Evolutionary conservation across 2,113 vertebrate species (phyloP).

Genomic region (Scartelaos histophorus): DNA sequence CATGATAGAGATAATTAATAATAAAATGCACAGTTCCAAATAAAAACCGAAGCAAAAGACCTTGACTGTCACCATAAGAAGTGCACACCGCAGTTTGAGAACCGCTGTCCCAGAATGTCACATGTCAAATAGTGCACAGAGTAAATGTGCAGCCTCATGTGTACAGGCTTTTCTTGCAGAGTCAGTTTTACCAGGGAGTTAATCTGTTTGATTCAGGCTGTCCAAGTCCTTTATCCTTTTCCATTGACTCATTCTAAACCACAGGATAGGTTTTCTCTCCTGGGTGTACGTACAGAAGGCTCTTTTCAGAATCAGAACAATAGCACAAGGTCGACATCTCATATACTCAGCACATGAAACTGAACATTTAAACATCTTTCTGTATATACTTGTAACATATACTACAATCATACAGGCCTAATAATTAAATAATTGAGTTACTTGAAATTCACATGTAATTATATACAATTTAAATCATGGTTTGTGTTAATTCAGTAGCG

Average conservation of each 20-base stretch:
- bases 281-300: conserved; percentile 6
- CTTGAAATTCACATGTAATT: neutral
- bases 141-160: conserved; percentile 28
- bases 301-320: conserved; percentile 23
- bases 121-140: neutral
- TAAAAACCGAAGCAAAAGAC: neutral
- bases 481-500: no score
- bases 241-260: conserved; percentile 59
- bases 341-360: neutral
- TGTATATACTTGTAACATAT: no score
- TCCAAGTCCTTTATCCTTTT: conserved; percentile 52
- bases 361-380: neutral
- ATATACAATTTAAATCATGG: neutral
- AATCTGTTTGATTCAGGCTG: conserved; percentile 55
- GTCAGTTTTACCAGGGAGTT: conserved; percentile 51
- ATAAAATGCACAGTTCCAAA: no score
- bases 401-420: no score
- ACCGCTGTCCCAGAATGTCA: neutral
- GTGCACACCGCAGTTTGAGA: neutral
- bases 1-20: no score
- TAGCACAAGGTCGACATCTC: conserved; percentile 11
- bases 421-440: neutral
- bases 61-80: neutral
- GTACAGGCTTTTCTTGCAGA: conserved; percentile 41
- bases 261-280: conserved; percentile 49